phyloP scores from a whole-genome alignment of 2,113 vertebrate species.

The mouse (Mus musculus) region DNA sequence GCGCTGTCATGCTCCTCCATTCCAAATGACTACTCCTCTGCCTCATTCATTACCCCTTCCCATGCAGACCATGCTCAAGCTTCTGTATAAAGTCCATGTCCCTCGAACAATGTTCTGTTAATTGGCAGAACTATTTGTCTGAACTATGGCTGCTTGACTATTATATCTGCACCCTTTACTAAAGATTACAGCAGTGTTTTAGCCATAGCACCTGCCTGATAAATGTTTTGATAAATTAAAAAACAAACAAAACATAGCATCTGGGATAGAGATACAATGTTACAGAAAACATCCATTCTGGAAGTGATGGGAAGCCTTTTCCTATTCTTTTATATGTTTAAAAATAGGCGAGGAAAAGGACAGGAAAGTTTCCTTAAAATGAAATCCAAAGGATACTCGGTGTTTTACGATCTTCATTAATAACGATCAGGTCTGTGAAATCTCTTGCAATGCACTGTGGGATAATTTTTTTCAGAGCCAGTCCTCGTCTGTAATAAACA shows the following conservation, averaged over 20 bases:
- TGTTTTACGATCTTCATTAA: slow-evolving; percentile 96
- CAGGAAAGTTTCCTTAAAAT: not conserved
- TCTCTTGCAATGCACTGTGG: slow-evolving; percentile 95
- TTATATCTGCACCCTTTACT: slow-evolving; percentile 43
- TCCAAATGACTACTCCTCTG: not conserved
- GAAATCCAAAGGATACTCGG: slow-evolving; percentile 95
- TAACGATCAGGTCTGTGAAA: slow-evolving; percentile 96
- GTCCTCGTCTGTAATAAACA: slow-evolving; percentile 97
- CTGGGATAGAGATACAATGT: not conserved
- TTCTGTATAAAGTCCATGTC: not conserved
- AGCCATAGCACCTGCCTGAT: not conserved
- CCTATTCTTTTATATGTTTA: slow-evolving; percentile 38
- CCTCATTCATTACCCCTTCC: not conserved
- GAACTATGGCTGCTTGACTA: not conserved
- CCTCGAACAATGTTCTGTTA: not conserved
- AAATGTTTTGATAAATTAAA: slow-evolving; percentile 8
- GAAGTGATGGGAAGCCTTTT: not conserved
- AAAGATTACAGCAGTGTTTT: not conserved
- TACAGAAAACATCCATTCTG: not conserved
- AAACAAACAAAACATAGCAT: not conserved
- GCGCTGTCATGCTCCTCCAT: not conserved
- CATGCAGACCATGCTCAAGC: not conserved
- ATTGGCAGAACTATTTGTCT: not conserved
- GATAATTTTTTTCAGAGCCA: slow-evolving; percentile 97
- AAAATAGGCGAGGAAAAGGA: not conserved